phyloP scores from a whole-genome alignment of 2,113 vertebrate genomes.

The Ardeotis arabs region DNA sequence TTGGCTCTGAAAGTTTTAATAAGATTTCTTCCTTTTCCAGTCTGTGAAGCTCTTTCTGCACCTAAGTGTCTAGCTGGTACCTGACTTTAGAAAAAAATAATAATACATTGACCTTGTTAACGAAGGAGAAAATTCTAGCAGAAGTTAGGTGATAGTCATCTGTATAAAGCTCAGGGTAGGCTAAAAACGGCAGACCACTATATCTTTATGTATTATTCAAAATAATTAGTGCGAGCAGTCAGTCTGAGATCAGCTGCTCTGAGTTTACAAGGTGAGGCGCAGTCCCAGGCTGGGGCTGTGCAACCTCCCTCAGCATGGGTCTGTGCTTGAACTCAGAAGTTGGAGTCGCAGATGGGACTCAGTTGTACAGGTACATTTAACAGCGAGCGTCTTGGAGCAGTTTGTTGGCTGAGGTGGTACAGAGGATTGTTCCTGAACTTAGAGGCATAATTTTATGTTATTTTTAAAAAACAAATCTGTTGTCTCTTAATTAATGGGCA shows the following conservation, averaged over 20 bases:
- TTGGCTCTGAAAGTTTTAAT: conserved; percentile 8
- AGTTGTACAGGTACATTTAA: not conserved
- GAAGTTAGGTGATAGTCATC: not conserved
- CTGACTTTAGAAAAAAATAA: not conserved
- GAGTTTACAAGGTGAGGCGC: not conserved
- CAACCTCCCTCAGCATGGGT: not conserved
- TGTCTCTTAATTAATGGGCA: not conserved
- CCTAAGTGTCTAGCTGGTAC: not conserved
- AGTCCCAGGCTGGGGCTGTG: not conserved
- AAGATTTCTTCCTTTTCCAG: not conserved
- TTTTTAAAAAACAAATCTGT: not conserved
- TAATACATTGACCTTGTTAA: not conserved
- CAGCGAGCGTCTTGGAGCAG: not conserved
- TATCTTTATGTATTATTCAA: not conserved
- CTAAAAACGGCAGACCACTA: not conserved
- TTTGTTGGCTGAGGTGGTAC: not conserved
- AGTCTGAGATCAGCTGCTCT: not conserved
- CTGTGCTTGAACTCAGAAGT: not conserved
- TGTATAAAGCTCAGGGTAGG: not conserved
- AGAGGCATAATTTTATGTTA: not conserved
- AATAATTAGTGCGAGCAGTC: not conserved
- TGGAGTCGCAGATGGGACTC: not conserved
- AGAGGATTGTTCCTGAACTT: not conserved
- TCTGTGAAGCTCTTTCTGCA: not conserved
- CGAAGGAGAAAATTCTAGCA: not conserved